Evolutionary conservation across 2,113 vertebrate genomes (phyloP), one percentile per base, ranked within the genome.

Genomic region (Tursiops truncatus): DNA sequence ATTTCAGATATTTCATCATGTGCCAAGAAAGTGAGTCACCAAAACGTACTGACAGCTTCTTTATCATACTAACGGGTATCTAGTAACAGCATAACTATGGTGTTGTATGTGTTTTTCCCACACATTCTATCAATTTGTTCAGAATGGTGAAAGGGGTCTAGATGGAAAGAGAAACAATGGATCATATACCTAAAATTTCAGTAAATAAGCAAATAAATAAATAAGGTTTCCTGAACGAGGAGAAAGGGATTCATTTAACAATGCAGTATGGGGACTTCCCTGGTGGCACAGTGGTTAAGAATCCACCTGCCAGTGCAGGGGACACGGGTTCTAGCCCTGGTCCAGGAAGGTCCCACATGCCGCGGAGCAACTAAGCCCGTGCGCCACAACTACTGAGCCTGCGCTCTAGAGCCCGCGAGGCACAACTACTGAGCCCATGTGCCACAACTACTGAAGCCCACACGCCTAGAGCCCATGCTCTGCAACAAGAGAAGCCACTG

Each of bases 291-390:
- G 53, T 18, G 53, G 53, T 53, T 53, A 53, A 53, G 53, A 74
- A 74, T 76, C 26, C 2, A 0, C 73, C 17, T 18, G 1, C 15
- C 53, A 74, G 1, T 47, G 26, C 0, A 1, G 26, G 41, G 44
- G 41, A 74, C 26, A 14, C 47, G 26, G 21, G 36, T 41, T 41
- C 5, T 12, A 13, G 38, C 21, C 36, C 11, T 71, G 11, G 14
- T 2, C 17, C 28, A 38, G 41, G 41, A 74, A 18, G 26, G 17
- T 74, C 26, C 15, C 15, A 53, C 53, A 18, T 53, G 53, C 53
- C 15, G 0, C 5, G 15, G 53, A 53, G 53, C 53, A 53, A 53
- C 15, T 18, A 53, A 17, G 53, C 5, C 53, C 1, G 53, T 53
- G 53, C 0, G 0, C 53, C 53, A 53, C 15, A 53, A 53, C 53